phyloP scores from a whole-genome alignment of 2,888 invertebrate genomes.

The Rotaria macrura region DNA sequence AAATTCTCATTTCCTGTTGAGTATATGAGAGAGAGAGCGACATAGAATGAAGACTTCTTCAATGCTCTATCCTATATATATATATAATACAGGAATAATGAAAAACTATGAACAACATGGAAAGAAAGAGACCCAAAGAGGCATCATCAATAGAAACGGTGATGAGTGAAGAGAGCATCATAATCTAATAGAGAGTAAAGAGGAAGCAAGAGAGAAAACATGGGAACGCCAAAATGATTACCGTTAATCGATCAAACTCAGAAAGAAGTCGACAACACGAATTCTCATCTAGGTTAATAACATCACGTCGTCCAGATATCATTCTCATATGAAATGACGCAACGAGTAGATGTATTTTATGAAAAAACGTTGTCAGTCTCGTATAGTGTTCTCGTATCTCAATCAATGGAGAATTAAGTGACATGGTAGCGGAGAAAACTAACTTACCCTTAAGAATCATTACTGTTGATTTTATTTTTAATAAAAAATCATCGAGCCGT shows the following conservation, averaged over 20 bases:
- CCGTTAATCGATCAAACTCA: neutral
- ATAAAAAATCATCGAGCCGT: neutral
- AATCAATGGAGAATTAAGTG: neutral
- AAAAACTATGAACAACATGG: neutral
- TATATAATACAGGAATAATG: neutral
- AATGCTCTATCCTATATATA: neutral
- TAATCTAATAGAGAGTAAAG: neutral
- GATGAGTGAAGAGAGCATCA: neutral
- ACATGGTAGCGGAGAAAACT: neutral
- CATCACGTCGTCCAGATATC: constrained; percentile 7
- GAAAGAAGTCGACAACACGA: neutral
- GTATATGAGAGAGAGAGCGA: neutral
- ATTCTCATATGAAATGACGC: neutral
- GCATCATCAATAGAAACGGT: neutral
- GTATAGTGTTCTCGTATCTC: neutral
- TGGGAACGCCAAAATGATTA: neutral
- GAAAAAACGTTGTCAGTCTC: neutral
- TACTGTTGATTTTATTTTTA: neutral
- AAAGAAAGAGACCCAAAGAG: neutral
- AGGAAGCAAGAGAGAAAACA: neutral
- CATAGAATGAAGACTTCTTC: neutral
- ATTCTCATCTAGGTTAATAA: neutral
- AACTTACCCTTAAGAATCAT: neutral
- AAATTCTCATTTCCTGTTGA: neutral
- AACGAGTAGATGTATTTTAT: neutral